These are phyloP conservation scores for Drosophila quinaria DNA, from an alignment of 2,888 invertebrate genomes.

Conservation along the genomic window DNA sequence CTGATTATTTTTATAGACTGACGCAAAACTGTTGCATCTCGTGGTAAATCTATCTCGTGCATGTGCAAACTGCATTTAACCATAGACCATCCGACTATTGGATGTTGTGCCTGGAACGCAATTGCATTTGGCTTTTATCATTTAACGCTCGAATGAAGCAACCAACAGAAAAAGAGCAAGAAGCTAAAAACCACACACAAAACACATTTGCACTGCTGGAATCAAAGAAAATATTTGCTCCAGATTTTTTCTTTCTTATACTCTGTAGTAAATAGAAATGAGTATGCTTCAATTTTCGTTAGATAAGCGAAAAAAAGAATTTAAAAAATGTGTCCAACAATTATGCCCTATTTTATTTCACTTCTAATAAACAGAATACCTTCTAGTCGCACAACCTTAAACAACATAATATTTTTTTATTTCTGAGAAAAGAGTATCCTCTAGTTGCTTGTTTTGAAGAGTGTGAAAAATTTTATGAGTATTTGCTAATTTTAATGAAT, in stretches of 20 bases:
- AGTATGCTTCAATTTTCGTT: not conserved
- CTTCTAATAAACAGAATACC: not conserved
- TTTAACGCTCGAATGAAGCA: constrained; percentile 28
- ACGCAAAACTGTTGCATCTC: constrained; percentile 18
- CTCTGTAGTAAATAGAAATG: not conserved
- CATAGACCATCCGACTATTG: not conserved
- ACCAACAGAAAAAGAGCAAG: not conserved
- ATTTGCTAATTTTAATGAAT: constrained; percentile 4
- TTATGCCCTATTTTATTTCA: not conserved
- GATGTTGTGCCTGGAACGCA: constrained; percentile 44
- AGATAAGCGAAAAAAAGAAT: not conserved
- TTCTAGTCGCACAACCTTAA: not conserved
- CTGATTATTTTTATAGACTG: constrained; percentile 3
- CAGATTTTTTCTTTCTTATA: not conserved
- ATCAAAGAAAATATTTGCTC: constrained; percentile 15
- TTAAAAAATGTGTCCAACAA: not conserved
- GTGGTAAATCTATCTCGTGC: constrained; percentile 16
- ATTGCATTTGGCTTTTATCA: constrained; percentile 58
- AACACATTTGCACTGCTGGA: constrained; percentile 17
- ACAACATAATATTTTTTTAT: not conserved
- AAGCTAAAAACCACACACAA: constrained; percentile 5
- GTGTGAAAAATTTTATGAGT: constrained; percentile 24
- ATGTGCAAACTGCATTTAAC: constrained; percentile 22
- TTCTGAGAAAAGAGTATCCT: not conserved
- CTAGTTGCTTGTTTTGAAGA: not conserved